Evolutionary conservation across 2,888 invertebrate genomes (phyloP), one percentile per base, ranked within the genome.

Genomic region (Phengaris alcon): DNA sequence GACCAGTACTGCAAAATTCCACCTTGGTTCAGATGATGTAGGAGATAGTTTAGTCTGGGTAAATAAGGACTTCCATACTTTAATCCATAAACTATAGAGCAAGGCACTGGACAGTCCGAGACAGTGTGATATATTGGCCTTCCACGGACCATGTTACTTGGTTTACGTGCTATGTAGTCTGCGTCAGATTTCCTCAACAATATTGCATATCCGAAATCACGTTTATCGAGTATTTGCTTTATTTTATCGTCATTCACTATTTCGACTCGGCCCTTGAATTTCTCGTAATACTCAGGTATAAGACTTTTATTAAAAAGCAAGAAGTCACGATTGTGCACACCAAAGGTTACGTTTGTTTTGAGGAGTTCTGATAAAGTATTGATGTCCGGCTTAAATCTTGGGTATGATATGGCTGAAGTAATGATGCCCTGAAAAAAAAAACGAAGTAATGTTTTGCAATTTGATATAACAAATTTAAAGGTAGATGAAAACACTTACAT

Each of bases 41-140:
- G 82, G 0, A 95, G 85, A 13, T 84, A 85, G 77, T 94, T 88
- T 6, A 95, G 73, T 75, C 88, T 89, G 9, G 87, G 88, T 73
- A 94, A 82, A 81, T 94, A 95, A 0, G 95, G 95, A 52, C 95
- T 95, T 2, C 95, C 95, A 78, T 94, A 94, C n/a, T 92, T 90
- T 10, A 94, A 84, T 0, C 94, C 94, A 77, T 94, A 95, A 0
- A 94, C 94, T 0, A 94, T 90, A 22, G 90, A 90, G 81, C 94
- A 94, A 0, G 95, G 95, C 0, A 95, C 88, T 13, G 95, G 94
- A 79, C 95, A 95, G 51, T 93, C 90, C 9, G 81, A 79, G 82
- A 94, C 90, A 0, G 90, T 85, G 79, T 94, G 94, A 77, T 88
- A 95, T 0, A 94, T 59, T 0, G 93, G 91, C 59, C 90, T 88